Evolutionary conservation across 1,140 invertebrate species (phyloP).

Genomic region (Zaprionus gabonicus): DNA sequence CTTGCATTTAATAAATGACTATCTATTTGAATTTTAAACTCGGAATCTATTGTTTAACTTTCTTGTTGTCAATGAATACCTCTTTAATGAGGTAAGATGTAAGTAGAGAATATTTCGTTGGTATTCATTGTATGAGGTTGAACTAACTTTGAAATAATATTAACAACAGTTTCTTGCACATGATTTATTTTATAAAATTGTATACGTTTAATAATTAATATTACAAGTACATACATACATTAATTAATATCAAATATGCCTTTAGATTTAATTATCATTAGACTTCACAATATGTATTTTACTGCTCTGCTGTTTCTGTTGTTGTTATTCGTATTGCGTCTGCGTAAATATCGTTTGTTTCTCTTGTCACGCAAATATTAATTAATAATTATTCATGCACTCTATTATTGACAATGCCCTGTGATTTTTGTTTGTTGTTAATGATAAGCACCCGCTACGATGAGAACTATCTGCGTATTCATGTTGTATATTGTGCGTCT

Average conservation of each 20-base stretch:
- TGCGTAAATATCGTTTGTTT: slow-evolving; percentile 40
- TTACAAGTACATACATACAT: slow-evolving; percentile 67
- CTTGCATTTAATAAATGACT: slow-evolving; percentile 49
- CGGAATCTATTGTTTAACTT: not conserved
- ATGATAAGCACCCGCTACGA: slow-evolving; percentile 48
- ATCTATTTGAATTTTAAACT: slow-evolving; percentile 21
- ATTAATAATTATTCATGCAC: slow-evolving; percentile 34
- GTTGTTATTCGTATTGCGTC: slow-evolving; percentile 45
- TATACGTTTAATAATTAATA: slow-evolving; percentile 82
- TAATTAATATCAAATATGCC: slow-evolving; percentile 82
- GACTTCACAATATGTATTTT: slow-evolving; percentile 78
- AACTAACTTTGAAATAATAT: slow-evolving; percentile 2
- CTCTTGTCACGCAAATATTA: slow-evolving; percentile 44
- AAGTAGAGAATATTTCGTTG: not conserved
- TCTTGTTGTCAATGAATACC: not conserved
- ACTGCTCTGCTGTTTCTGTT: slow-evolving; percentile 58
- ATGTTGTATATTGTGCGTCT: slow-evolving; percentile 41
- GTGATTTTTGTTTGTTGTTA: slow-evolving; percentile 32
- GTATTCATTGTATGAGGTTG: not conserved
- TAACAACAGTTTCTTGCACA: slow-evolving; percentile 61
- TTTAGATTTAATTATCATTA: slow-evolving; percentile 80
- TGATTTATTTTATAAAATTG: slow-evolving; percentile 82
- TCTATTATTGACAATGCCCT: slow-evolving; percentile 62
- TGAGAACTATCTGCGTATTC: slow-evolving; percentile 24
- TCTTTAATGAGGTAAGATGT: not conserved